These are phyloP conservation scores for Lomographa bimaculata DNA, from an alignment of 2,888 invertebrate species.

Conservation along the genomic window DNA sequence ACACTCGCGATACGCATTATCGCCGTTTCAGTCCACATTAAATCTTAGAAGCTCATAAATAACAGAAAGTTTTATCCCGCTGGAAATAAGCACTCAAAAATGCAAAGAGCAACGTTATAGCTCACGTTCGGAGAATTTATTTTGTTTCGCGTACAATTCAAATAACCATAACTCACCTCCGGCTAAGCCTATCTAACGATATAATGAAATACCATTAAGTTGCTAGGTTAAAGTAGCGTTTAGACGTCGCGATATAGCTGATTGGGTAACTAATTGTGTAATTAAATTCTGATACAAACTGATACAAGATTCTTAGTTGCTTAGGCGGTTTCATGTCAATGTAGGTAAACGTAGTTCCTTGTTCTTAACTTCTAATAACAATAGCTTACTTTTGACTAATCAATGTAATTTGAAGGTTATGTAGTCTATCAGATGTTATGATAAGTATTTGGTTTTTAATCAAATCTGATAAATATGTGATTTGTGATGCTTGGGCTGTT, in stretches of 20 bases:
- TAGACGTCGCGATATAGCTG: conserved; percentile 2
- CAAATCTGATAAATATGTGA: too few relatives aligned
- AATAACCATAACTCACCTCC: conserved; percentile 82
- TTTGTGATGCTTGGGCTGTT: too few relatives aligned
- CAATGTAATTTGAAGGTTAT: too few relatives aligned
- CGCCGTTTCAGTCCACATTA: conserved; percentile 83
- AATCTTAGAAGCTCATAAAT: conserved; percentile 81
- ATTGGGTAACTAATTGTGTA: not conserved
- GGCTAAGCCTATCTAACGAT: conserved; percentile 81
- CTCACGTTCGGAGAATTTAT: conserved; percentile 83
- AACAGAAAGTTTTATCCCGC: conserved; percentile 81
- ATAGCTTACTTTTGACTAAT: too few relatives aligned
- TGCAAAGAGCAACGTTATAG: conserved; percentile 82
- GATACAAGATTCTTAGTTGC: too few relatives aligned
- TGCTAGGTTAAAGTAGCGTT: conserved; percentile 67
- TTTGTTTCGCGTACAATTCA: conserved; percentile 82
- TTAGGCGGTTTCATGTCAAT: too few relatives aligned
- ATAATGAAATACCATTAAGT: conserved; percentile 82
- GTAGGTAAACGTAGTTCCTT: too few relatives aligned
- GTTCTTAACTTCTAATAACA: too few relatives aligned
- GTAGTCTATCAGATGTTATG: too few relatives aligned
- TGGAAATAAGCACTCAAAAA: conserved; percentile 84
- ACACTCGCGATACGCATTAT: conserved; percentile 74
- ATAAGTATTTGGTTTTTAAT: too few relatives aligned
- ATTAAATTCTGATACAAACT: too few relatives aligned